A percentile compares a stretch with the other conserved stretches of the same genome.
Conservation (phyloP, 2,797 vertebrate genomes). For the Todus mexicanus region DNA sequence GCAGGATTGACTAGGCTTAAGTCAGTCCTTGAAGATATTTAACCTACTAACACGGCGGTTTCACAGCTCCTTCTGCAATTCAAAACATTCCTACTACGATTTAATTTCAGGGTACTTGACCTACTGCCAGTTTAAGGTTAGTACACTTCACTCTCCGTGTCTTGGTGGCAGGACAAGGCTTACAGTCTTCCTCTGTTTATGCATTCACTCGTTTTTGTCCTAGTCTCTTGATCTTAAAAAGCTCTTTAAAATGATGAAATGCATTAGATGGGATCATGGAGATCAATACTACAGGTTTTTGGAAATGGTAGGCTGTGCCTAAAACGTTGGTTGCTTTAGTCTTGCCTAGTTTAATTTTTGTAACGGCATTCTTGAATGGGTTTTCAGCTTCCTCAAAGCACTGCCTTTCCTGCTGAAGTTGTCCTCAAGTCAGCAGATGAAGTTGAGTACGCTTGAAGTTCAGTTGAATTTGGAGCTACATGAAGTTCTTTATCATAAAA, state of each 20-base stretch:
- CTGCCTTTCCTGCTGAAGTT: background rate
- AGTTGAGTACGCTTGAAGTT: background rate
- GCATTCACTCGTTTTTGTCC: background rate
- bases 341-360: background rate
- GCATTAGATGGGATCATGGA: background rate
- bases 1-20: background rate
- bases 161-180: background rate
- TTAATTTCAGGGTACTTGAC: background rate
- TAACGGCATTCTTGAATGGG: background rate
- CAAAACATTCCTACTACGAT: background rate
- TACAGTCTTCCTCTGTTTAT: background rate
- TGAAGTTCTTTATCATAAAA: background rate
- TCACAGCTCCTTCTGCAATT: background rate
- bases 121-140: background rate
- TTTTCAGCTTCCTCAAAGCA: background rate
- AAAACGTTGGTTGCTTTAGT: background rate
- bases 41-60: background rate
- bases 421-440: background rate
- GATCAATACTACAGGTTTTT: background rate
- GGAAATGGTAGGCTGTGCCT: background rate
- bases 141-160: background rate
- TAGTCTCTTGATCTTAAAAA: background rate
- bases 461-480: background rate
- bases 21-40: background rate
- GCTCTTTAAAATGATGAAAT: background rate